These are phyloP conservation scores for Papilio demoleus DNA, from an alignment of 2,888 invertebrate species.

Conservation along the genomic window DNA sequence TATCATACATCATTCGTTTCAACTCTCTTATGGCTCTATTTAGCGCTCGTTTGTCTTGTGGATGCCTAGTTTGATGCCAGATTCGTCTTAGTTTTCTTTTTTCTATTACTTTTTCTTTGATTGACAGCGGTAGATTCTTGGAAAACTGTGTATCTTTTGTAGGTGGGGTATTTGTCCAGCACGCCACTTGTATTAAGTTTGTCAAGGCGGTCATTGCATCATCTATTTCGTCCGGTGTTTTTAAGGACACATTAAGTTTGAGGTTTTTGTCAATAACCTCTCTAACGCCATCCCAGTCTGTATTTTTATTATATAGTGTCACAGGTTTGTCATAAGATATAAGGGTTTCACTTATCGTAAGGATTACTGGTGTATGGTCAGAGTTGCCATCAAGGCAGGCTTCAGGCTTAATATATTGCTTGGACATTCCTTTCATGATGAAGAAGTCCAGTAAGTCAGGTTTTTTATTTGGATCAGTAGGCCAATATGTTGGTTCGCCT, in stretches of 20 bases:
- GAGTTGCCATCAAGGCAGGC: neutral
- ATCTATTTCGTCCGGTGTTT: neutral
- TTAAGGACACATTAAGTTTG: neutral
- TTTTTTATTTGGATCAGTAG: neutral
- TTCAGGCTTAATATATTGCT: neutral
- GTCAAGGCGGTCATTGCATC: neutral
- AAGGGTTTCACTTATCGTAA: neutral
- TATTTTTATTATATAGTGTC: neutral
- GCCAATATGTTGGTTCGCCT: neutral
- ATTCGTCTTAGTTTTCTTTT: constrained; percentile 42
- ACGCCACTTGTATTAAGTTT: constrained; percentile 28
- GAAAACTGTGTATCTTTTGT: constrained; percentile 15
- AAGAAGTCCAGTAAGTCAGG: neutral
- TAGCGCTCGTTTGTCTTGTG: constrained; percentile 38
- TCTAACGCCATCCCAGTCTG: neutral
- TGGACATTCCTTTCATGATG: neutral
- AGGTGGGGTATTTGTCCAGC: constrained; percentile 31
- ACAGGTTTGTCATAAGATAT: neutral
- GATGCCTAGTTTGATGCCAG: constrained; percentile 41
- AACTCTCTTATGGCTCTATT: neutral
- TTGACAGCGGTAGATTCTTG: neutral
- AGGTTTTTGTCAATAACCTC: neutral
- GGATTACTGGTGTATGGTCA: neutral
- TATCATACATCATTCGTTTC: constrained; percentile 32
- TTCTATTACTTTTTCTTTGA: constrained; percentile 39